Conservation (phyloP, 2,797 vertebrate species). For the Amblyopsis hoosieri region DNA sequence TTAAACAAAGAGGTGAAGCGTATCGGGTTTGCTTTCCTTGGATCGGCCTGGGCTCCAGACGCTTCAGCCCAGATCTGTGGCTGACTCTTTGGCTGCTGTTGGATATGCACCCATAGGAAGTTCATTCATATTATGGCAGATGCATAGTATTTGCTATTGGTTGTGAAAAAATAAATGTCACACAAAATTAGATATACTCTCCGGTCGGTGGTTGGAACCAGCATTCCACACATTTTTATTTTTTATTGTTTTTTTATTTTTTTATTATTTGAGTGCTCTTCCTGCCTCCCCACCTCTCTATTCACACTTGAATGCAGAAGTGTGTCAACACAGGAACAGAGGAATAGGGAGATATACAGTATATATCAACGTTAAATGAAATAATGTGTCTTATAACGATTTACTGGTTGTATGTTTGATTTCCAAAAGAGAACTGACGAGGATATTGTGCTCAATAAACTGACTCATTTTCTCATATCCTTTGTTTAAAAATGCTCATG, state of each 20-base stretch:
- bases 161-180: too few relatives aligned
- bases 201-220: too few relatives aligned
- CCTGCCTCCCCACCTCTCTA: neutral
- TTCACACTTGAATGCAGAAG: neutral
- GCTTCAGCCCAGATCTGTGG: slow-evolving; percentile 15
- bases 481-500: neutral
- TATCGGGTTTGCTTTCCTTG: slow-evolving; percentile 23
- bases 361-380: too few relatives aligned
- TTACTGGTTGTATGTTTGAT: neutral
- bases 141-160: neutral
- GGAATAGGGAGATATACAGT: too few relatives aligned
- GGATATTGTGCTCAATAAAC: neutral
- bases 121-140: neutral
- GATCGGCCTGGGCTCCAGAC: slow-evolving; percentile 36
- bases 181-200: too few relatives aligned
- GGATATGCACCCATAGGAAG: slow-evolving; percentile 15
- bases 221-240: too few relatives aligned
- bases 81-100: slow-evolving; percentile 18
- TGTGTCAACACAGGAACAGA: too few relatives aligned
- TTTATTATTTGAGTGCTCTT: neutral
- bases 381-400: neutral
- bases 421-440: neutral
- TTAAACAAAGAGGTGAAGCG: slow-evolving; percentile 40
- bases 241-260: neutral
- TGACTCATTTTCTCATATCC: neutral